Evolutionary conservation across 35 echinoderm and acorn worm genomes (phyloP).

Genomic region (Stichopus chloronotus): DNA sequence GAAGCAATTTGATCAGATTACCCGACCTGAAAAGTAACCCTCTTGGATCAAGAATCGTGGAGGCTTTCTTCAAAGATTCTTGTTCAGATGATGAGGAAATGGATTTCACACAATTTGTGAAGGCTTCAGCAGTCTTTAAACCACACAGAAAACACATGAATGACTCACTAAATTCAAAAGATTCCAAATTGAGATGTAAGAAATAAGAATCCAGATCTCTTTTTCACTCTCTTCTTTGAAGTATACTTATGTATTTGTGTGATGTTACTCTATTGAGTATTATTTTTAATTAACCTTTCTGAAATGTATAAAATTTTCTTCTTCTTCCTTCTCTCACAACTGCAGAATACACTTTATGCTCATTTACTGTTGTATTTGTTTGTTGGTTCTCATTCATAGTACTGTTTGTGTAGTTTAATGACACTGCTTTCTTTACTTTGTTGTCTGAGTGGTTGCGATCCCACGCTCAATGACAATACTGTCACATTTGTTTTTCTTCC

Average conservation of each 20-base stretch:
- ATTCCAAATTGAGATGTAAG: slow-evolving; percentile 41
- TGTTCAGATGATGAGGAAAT: slow-evolving; percentile 63
- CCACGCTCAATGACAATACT: not conserved
- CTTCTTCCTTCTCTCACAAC: too few relatives aligned
- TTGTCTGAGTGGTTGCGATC: not conserved
- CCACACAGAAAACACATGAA: slow-evolving; percentile 39
- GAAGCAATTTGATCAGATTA: slow-evolving; percentile 84
- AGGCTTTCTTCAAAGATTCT: slow-evolving; percentile 79
- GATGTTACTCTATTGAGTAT: too few relatives aligned
- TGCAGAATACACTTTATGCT: too few relatives aligned
- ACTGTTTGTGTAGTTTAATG: too few relatives aligned
- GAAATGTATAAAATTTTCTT: too few relatives aligned
- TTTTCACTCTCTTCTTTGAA: not conserved
- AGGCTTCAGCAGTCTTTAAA: slow-evolving; percentile 84
- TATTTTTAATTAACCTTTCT: too few relatives aligned
- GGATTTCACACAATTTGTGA: slow-evolving; percentile 95
- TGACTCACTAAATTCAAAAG: slow-evolving; percentile 30
- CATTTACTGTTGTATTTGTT: too few relatives aligned
- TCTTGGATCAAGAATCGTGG: slow-evolving; percentile 83
- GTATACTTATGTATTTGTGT: not conserved
- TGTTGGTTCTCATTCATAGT: too few relatives aligned
- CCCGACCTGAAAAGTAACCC: slow-evolving; percentile 91
- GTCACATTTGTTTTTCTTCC: not conserved
- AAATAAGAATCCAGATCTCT: not conserved
- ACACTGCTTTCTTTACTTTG: too few relatives aligned